Conservation (phyloP, 2,113 vertebrate species). For the Chaetops frenatus region DNA sequence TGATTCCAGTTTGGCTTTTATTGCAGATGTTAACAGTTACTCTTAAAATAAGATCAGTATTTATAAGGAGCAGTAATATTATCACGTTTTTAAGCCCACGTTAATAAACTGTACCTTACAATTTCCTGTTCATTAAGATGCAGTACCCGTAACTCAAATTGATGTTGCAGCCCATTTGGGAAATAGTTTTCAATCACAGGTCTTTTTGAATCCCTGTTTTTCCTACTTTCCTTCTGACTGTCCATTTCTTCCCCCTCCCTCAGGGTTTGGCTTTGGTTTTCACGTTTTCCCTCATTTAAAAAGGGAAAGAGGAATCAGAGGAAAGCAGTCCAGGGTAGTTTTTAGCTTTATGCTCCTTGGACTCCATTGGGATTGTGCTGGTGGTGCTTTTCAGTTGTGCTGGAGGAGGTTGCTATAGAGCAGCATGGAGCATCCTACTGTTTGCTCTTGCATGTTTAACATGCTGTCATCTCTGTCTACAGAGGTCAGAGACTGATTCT, state of each 20-base stretch:
- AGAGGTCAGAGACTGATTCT: not conserved
- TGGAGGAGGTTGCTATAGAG: not conserved
- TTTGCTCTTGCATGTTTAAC: not conserved
- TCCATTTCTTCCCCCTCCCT: not conserved
- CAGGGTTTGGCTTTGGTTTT: not conserved
- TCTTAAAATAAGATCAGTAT: not conserved
- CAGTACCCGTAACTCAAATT: not conserved
- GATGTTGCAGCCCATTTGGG: not conserved
- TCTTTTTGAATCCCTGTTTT: not conserved
- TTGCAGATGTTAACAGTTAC: not conserved
- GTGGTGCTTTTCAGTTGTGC: not conserved
- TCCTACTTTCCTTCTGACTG: not conserved
- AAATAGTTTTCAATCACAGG: not conserved
- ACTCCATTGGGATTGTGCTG: not conserved
- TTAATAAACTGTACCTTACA: not conserved
- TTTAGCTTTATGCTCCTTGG: not conserved
- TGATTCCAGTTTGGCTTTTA: not conserved
- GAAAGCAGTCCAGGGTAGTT: not conserved
- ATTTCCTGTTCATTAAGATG: not conserved
- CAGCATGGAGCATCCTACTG: not conserved
- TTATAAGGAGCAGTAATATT: not conserved
- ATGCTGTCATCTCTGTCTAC: not conserved
- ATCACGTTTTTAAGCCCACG: not conserved
- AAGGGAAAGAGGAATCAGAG: not conserved
- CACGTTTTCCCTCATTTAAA: not conserved